A percentile compares a stretch with the other conserved stretches of the same genome.
phyloP scores from a whole-genome alignment of 2,888 invertebrate species.

The Tenthredo scrophulariae region DNA sequence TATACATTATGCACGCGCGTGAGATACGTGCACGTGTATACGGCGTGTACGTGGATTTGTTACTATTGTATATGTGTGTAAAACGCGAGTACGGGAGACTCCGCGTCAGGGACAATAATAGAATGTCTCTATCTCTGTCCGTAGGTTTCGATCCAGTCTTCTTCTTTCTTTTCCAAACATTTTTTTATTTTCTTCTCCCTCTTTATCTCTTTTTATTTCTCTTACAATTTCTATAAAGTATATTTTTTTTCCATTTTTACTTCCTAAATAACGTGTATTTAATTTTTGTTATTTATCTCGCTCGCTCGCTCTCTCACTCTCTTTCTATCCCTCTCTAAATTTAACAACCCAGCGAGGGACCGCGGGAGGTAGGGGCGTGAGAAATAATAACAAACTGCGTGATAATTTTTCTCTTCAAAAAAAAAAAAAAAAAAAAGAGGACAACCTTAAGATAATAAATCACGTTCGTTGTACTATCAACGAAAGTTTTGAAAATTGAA shows the following conservation, averaged over 20 bases:
- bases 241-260: neutral
- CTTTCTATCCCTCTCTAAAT: neutral
- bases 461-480: neutral
- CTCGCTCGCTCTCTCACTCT: neutral
- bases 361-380: neutral
- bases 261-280: neutral
- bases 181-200: neutral
- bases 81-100: constrained; percentile 51
- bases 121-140: constrained; percentile 49
- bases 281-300: neutral
- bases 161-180: constrained; percentile 29
- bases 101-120: constrained; percentile 53
- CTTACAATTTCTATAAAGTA: neutral
- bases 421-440: neutral
- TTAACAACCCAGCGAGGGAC: neutral
- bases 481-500: neutral
- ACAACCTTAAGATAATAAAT: neutral
- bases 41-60: constrained; percentile 14
- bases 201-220: neutral
- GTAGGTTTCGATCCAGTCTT: constrained; percentile 41
- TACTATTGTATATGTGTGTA: constrained; percentile 20
- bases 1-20: constrained; percentile 9
- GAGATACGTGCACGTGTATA: constrained; percentile 1
- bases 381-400: constrained; percentile 8
- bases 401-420: neutral